A percentile compares a stretch with the other conserved stretches of the same genome.
Conservation (phyloP, 2,888 invertebrate genomes). For the Abrostola tripartita region DNA sequence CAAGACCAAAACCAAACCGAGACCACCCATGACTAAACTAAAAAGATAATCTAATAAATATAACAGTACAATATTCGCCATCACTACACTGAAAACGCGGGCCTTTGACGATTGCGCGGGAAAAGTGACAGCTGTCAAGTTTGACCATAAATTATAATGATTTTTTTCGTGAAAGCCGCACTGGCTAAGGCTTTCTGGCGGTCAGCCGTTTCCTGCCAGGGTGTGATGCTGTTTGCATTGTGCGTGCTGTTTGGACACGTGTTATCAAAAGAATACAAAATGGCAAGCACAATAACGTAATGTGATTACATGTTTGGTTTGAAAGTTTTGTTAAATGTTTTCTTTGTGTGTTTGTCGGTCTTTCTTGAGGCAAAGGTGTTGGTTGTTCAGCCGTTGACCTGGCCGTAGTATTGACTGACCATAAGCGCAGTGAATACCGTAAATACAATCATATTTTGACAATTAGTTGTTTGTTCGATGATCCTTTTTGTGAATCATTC, state of each 20-base stretch:
- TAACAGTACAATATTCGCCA: conserved; percentile 23
- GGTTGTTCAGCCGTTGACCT: conserved; percentile 6
- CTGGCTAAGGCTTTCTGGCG: conserved; percentile 55
- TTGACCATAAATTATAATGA: conserved; percentile 61
- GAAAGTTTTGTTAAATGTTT: conserved; percentile 4
- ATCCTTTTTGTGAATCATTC: neutral
- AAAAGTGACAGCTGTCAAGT: conserved; percentile 78
- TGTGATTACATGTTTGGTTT: conserved; percentile 57
- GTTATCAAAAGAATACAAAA: conserved; percentile 54
- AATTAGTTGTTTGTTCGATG: neutral
- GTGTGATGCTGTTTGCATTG: conserved; percentile 59
- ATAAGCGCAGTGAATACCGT: too few species aligned
- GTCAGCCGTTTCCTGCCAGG: conserved; percentile 66
- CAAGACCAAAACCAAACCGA: neutral
- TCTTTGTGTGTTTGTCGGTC: conserved; percentile 7
- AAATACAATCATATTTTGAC: neutral
- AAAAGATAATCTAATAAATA: conserved; percentile 33
- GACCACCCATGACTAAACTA: conserved; percentile 34
- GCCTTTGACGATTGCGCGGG: conserved; percentile 62
- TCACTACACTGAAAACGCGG: conserved; percentile 48
- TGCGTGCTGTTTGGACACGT: conserved; percentile 44
- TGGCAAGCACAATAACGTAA: conserved; percentile 49
- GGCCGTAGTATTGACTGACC: neutral
- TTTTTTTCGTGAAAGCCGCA: conserved; percentile 57
- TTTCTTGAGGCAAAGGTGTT: conserved; percentile 18